Evolutionary conservation across 2,888 invertebrate genomes (phyloP).

Genomic region (Tetragnatha montana): DNA sequence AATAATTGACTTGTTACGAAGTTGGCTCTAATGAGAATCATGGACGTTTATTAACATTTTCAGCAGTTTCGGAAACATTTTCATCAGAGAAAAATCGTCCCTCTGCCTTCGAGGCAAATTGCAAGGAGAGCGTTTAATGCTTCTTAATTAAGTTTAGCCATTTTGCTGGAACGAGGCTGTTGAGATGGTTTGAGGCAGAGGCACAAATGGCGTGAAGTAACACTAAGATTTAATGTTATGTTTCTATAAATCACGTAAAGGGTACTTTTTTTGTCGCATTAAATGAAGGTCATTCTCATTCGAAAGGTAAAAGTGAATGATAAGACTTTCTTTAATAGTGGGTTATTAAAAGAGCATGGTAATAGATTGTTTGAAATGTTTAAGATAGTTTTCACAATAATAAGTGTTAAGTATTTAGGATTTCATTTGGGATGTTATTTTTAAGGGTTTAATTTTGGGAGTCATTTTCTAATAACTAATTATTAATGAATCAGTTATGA

Average conservation of each 20-base stretch:
- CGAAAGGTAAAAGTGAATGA: no score
- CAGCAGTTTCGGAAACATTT: not conserved
- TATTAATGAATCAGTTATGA: no score
- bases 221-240: not conserved
- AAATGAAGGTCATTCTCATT: no score
- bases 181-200: not conserved
- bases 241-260: not conserved
- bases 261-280: not conserved
- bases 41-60: not conserved
- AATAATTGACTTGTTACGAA: not conserved
- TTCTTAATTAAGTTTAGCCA: not conserved
- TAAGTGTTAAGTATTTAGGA: no score
- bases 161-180: not conserved
- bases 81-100: not conserved
- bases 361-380: no score
- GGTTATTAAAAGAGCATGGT: no score
- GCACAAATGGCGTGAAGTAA: not conserved
- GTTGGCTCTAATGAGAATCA: not conserved
- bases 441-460: no score
- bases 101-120: not conserved
- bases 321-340: no score
- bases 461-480: no score
- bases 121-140: not conserved
- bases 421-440: no score
- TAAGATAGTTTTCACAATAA: no score